phyloP scores from a whole-genome alignment of 2,888 invertebrate genomes.

The Drosophila tripunctata region DNA sequence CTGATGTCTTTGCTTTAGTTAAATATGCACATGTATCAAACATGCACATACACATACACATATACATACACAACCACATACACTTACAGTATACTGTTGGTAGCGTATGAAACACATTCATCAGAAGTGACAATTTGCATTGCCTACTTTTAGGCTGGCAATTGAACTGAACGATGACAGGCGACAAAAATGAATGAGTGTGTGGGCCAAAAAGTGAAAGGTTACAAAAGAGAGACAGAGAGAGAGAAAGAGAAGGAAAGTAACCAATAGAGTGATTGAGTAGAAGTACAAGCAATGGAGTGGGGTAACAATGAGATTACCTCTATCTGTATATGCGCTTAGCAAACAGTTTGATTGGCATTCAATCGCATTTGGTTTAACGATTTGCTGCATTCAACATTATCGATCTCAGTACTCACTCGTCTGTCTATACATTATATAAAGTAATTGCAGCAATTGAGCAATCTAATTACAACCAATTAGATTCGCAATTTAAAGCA shows the following conservation, averaged over 20 bases:
- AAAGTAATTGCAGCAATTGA: slow-evolving; percentile 11
- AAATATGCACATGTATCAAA: slow-evolving; percentile 59
- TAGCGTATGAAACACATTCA: slow-evolving; percentile 16
- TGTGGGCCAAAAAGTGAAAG: not conserved
- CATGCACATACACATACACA: slow-evolving; percentile 15
- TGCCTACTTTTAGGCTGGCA: slow-evolving; percentile 57
- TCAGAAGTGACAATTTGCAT: slow-evolving; percentile 34
- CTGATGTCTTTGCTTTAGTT: slow-evolving; percentile 52
- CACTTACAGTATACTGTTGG: not conserved
- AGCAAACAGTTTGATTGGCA: slow-evolving; percentile 40
- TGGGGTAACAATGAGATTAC: not conserved
- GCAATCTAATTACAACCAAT: slow-evolving; percentile 28
- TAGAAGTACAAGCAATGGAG: not conserved
- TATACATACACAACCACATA: not conserved
- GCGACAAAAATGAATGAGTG: slow-evolving; percentile 15
- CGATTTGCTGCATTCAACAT: slow-evolving; percentile 15
- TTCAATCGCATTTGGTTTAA: slow-evolving; percentile 30
- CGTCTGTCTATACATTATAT: not conserved
- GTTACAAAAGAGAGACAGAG: not conserved
- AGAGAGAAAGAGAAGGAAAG: not conserved
- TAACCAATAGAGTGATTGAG: not conserved
- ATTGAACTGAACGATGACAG: slow-evolving; percentile 10
- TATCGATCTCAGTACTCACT: not conserved
- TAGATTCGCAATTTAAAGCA: slow-evolving; percentile 1
- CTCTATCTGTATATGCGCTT: not conserved